Evolutionary conservation across 1,140 invertebrate genomes (phyloP).

Genomic region (Drosophila trapezifrons): DNA sequence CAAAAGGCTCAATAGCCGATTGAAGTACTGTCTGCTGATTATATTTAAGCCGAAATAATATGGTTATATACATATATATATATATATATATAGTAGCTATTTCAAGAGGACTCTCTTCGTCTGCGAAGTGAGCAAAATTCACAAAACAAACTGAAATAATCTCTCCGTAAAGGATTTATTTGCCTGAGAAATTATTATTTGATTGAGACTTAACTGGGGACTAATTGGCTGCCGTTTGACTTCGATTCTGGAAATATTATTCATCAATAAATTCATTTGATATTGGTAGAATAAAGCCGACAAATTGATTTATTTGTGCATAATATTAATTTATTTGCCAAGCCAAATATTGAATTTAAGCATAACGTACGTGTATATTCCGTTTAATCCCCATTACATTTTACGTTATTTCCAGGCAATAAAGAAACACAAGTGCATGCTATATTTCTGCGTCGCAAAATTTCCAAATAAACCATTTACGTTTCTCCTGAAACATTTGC

Average conservation of each 20-base stretch:
- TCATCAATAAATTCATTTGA: constrained; percentile 30
- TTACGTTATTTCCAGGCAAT: constrained; percentile 22
- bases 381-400: constrained; percentile 38
- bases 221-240: constrained; percentile 36
- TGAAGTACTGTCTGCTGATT: not conserved
- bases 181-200: constrained; percentile 35
- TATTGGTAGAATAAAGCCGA: not conserved
- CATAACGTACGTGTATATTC: constrained; percentile 11
- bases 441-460: constrained; percentile 34
- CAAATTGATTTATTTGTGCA: constrained; percentile 37
- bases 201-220: constrained; percentile 29
- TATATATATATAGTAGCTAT: not conserved
- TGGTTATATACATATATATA: not conserved
- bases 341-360: constrained; percentile 47
- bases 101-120: not conserved
- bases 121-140: not conserved
- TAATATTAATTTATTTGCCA: constrained; percentile 6
- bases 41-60: constrained; percentile 3
- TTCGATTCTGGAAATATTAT: constrained; percentile 26
- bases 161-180: constrained; percentile 9
- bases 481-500: constrained; percentile 40
- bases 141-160: constrained; percentile 7
- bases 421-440: constrained; percentile 38
- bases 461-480: constrained; percentile 61
- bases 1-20: constrained; percentile 7